Conservation (phyloP, 1,140 invertebrate species). For the Drosophila orosa region DNA sequence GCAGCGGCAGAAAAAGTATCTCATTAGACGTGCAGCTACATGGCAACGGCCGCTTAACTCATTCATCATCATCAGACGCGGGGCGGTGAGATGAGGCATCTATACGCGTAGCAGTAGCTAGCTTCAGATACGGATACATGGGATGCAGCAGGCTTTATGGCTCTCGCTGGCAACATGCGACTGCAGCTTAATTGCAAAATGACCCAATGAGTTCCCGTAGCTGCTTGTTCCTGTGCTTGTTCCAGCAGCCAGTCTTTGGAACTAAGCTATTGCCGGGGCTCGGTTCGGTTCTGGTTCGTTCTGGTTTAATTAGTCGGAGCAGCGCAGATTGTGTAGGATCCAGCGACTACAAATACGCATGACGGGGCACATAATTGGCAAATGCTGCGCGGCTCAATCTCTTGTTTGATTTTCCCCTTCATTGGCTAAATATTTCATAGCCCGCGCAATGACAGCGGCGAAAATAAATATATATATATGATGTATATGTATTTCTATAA, state of each 20-base stretch:
- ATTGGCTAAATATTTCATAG: constrained; percentile 68
- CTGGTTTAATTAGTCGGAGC: constrained; percentile 68
- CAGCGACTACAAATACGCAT: constrained; percentile 48
- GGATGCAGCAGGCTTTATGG: constrained; percentile 30
- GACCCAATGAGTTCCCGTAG: constrained; percentile 59
- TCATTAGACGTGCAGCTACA: constrained; percentile 74
- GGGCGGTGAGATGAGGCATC: constrained; percentile 11
- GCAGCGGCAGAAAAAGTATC: constrained; percentile 69
- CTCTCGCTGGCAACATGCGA: constrained; percentile 34
- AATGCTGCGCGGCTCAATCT: constrained; percentile 41
- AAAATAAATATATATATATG: constrained; percentile 7
- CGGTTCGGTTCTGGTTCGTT: constrained; percentile 36
- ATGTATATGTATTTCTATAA: not conserved
- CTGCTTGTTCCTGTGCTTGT: constrained; percentile 1
- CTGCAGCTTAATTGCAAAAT: constrained; percentile 77
- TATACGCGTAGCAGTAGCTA: constrained; percentile 11
- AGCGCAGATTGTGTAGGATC: constrained; percentile 64
- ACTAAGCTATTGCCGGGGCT: constrained; percentile 17
- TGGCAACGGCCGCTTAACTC: constrained; percentile 79
- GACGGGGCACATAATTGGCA: constrained; percentile 72
- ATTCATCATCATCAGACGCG: constrained; percentile 76
- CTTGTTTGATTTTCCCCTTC: constrained; percentile 76
- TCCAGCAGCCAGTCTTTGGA: constrained; percentile 19
- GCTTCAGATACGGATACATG: constrained; percentile 46
- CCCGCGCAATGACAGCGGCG: constrained; percentile 38